Evolutionary conservation across 2,888 invertebrate species (phyloP), one percentile per base, ranked within the genome.

Genomic region (Nomada goodeniana): DNA sequence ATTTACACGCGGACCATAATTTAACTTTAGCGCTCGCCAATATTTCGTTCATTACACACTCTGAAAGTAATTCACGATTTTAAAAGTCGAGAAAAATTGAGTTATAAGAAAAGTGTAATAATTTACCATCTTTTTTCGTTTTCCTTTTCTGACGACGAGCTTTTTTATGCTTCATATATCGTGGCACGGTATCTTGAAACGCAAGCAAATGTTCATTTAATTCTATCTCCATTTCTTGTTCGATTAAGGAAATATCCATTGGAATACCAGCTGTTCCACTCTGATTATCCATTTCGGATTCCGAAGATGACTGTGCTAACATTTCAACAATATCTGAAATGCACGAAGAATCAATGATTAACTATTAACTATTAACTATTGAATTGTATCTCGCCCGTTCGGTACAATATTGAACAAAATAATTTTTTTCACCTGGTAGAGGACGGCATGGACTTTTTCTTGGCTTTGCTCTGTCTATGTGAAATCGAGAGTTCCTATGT

Each of bases 11-110:
- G 20, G 91, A 94, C 75, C 95, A 93, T 0, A 96, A 91, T 76
- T 95, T 95, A 72, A 94, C 94, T 78, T 94, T 94, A 0, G 95
- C 94, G 81, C 94, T 94, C 0, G 94, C 94, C 18, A 95, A 93
- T 53, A 94, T 89, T 77, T 89, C 90, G 59, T 90, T 92, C 0
- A 84, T 65, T 23, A 78, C 61, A 20, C 81, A 52, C 9, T 90
- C 91, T 91, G 44, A 36, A 80, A 76, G 13, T 11, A 47, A 68
- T 42, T 42, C 11, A 23, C 20, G 18, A 7, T 71, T 57, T 52
- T 47, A 73, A 47, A 13, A 55, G 23, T 2, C 47, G 20, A 20
- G 9, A 15, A 29, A 13, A 20, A 47, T 50, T n/a, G 4, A 61
- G 44, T 18, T 15, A 26, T 53, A 7, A 47, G 2, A 20, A 15